Evolutionary conservation across 2,113 vertebrate species (phyloP).

Genomic region (Eolophus roseicapilla): DNA sequence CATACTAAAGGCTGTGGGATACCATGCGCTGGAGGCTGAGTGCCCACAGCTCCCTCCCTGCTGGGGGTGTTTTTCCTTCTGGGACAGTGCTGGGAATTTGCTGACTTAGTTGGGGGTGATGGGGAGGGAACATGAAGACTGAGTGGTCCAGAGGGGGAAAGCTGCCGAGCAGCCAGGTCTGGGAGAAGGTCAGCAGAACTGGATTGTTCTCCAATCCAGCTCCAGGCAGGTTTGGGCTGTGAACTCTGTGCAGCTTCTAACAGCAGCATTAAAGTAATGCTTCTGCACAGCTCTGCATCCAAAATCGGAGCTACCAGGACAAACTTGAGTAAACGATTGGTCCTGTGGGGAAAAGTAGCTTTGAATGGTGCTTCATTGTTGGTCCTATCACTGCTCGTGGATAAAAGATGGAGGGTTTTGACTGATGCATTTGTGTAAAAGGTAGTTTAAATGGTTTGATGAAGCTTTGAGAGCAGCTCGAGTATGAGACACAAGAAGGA

Average conservation of each 20-base stretch:
- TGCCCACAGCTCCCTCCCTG: background rate
- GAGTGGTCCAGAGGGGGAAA: background rate
- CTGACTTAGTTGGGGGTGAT: background rate
- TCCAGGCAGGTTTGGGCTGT: background rate
- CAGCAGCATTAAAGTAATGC: background rate
- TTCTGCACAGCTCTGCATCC: background rate
- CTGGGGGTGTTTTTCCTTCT: background rate
- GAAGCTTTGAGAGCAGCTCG: background rate
- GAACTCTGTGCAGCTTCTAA: background rate
- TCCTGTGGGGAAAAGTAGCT: background rate
- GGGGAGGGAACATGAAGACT: background rate
- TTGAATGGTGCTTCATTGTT: background rate
- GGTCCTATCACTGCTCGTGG: background rate
- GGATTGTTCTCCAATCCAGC: background rate
- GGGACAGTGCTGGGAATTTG: background rate
- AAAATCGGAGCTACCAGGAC: background rate
- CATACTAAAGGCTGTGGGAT: background rate
- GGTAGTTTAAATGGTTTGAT: background rate
- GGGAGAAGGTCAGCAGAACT: background rate
- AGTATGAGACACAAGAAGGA: background rate
- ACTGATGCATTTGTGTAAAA: background rate
- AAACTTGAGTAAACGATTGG: background rate
- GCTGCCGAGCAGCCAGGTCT: background rate
- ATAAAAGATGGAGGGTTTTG: background rate
- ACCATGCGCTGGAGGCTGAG: background rate